Conservation (phyloP, 1,140 invertebrate species). For the Ceratoteleas bidentatus region DNA sequence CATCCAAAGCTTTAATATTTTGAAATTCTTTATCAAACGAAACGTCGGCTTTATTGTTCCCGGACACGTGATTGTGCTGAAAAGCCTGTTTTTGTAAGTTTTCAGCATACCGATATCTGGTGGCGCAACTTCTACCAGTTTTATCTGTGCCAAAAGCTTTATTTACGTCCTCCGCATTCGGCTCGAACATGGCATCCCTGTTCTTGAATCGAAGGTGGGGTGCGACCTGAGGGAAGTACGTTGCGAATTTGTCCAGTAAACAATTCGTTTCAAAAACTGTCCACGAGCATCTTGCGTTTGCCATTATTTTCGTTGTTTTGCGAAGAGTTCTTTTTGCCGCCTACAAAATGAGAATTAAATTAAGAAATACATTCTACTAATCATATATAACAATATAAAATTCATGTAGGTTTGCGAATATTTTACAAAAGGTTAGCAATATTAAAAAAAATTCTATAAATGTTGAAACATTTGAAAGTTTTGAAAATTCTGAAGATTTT, state of each 20-base stretch:
- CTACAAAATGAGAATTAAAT: too few relatives aligned
- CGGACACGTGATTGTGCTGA: conserved; percentile 1
- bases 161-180: not conserved
- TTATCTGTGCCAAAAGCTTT: conserved; percentile 1
- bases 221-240: conserved; percentile 11
- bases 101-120: conserved; percentile 5
- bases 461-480: too few relatives aligned
- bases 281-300: too few relatives aligned
- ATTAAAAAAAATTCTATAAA: too few relatives aligned
- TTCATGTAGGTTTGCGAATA: too few relatives aligned
- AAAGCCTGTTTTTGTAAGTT: not conserved
- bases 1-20: conserved; percentile 21
- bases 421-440: too few relatives aligned
- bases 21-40: not conserved
- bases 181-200: conserved; percentile 8
- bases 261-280: not conserved
- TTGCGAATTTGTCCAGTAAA: not conserved
- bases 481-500: too few relatives aligned
- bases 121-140: not conserved
- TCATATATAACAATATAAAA: too few relatives aligned
- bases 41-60: not conserved
- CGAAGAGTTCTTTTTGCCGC: too few relatives aligned
- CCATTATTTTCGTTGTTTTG: too few relatives aligned
- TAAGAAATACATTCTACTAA: too few relatives aligned
- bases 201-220: not conserved